Percentiles rank a stretch among this genome's conserved stretches.
Evolutionary conservation across 2,888 invertebrate species (phyloP).

Genomic region (Harpagoxenus sublaevis): DNA sequence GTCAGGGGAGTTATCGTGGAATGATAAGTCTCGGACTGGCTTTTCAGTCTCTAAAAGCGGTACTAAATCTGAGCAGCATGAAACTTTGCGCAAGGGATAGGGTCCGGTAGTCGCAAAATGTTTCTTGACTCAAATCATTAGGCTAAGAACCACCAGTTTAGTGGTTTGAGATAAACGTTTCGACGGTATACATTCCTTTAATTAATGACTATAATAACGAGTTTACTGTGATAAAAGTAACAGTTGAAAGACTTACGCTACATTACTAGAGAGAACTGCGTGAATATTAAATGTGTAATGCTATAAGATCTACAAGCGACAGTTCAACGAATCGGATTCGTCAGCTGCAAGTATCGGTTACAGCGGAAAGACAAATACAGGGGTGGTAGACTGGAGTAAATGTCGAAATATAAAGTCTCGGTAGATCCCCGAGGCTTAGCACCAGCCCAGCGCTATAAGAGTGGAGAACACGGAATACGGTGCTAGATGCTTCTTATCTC

Average conservation of each 20-base stretch:
- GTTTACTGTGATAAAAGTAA: slow-evolving; percentile 1
- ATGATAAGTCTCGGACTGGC: slow-evolving; percentile 53
- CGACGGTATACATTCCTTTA: not conserved
- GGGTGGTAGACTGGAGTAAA: slow-evolving; percentile 54
- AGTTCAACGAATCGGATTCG: slow-evolving; percentile 1
- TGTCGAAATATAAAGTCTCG: slow-evolving; percentile 74
- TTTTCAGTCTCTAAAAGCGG: slow-evolving; percentile 24
- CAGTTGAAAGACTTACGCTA: not conserved
- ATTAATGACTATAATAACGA: not conserved
- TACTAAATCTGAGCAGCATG: slow-evolving; percentile 14
- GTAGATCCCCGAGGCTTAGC: slow-evolving; percentile 74
- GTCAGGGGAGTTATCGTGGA: slow-evolving; percentile 55
- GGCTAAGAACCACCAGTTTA: not conserved
- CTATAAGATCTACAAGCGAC: not conserved
- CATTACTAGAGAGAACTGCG: not conserved
- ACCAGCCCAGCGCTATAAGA: slow-evolving; percentile 65
- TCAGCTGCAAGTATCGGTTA: slow-evolving; percentile 40
- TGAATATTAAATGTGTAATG: slow-evolving; percentile 1
- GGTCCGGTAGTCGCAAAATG: not conserved
- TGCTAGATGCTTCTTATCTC: slow-evolving; percentile 37
- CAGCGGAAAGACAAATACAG: slow-evolving; percentile 66
- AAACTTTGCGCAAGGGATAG: slow-evolving; percentile 17
- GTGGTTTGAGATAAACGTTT: not conserved
- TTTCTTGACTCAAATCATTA: not conserved
- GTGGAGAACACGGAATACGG: slow-evolving; percentile 58